Base-by-base conservation (phyloP, 2,888 invertebrate species). In the Lydus trimaculatus region DNA sequence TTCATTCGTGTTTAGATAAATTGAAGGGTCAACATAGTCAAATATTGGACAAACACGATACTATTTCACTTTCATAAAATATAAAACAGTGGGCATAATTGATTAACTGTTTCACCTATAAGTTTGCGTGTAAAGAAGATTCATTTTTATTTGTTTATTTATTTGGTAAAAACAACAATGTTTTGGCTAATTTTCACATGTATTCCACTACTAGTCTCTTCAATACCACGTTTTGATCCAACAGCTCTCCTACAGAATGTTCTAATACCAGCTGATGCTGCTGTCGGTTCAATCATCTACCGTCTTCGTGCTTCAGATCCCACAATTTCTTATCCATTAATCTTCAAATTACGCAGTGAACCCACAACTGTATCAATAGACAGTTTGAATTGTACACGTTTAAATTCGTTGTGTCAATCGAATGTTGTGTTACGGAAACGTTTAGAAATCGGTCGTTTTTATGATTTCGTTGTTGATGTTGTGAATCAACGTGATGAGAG, bases 351-450 rank as follows among this genome's bases (percentile, higher is more conserved):
- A 8, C 52, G 36, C 84, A 90, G 91, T 80, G 91, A 94, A 76
- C 91, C 91, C 72, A 90, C 93, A 67, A 91, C 94, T 80, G 91
- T 95, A 73, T 90, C 91, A 76, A 89, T 95, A 73, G 93, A 94
- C 82, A 91, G 92, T 76, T 89, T 96, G 68, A 94, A 95, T 61
- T 96, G 96, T 87, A 92, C 93, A 68, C 89, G 92, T 75, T 94
- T 94, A 86, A 94, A 95, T 87, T 94, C 94, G 63, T 92, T 94
- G 78, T 96, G 96, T 85, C 94, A 95, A 85, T 95, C 95, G 66
- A 95, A 96, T 85, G 92, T 96, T 76, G 89, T 94, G 74, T 87
- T 96, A 73, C 90, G 91, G 74, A 89, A 92, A 78, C 88, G 92
- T 72, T 86, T 96, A 78, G 93, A 93, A 83, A 90, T 92, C 0